phyloP scores from a whole-genome alignment of 35 echinoderm and acorn worm species.

The Amphiura filiformis region DNA sequence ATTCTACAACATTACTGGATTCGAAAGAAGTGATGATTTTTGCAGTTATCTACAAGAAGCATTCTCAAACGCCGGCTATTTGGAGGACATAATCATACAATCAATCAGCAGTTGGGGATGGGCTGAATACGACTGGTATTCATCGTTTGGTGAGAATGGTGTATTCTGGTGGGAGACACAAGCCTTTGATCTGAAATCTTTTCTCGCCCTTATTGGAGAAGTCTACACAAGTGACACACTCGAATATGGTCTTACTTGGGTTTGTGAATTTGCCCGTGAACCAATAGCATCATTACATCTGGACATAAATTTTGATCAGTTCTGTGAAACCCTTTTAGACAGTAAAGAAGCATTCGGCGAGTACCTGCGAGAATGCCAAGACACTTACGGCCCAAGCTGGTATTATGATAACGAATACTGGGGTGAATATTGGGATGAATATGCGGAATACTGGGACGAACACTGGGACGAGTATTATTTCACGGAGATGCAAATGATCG shows the following conservation, averaged over 20 bases:
- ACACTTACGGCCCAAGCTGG: background rate
- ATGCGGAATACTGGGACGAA: background rate
- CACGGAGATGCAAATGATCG: too few species aligned
- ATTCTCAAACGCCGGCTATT: background rate
- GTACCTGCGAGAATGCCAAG: background rate
- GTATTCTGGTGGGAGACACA: background rate
- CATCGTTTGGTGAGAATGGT: background rate
- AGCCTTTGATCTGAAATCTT: background rate
- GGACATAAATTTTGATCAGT: too few species aligned
- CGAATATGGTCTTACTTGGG: too few species aligned
- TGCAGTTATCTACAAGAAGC: background rate
- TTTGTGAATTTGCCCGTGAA: too few species aligned
- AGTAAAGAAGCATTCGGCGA: too few species aligned
- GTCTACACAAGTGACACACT: background rate
- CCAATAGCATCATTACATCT: too few species aligned
- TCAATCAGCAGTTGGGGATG: background rate
- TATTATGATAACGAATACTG: background rate
- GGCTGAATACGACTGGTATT: background rate
- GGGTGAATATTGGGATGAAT: background rate
- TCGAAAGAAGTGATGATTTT: background rate
- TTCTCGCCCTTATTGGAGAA: background rate
- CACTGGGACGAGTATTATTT: too few species aligned
- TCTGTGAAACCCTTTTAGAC: too few species aligned
- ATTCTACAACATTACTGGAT: too few species aligned
- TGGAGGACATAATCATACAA: background rate